These are phyloP conservation scores for Blastomussa wellsi DNA, from an alignment of 92 coral and sea anemone genomes.

Conservation along the genomic window DNA sequence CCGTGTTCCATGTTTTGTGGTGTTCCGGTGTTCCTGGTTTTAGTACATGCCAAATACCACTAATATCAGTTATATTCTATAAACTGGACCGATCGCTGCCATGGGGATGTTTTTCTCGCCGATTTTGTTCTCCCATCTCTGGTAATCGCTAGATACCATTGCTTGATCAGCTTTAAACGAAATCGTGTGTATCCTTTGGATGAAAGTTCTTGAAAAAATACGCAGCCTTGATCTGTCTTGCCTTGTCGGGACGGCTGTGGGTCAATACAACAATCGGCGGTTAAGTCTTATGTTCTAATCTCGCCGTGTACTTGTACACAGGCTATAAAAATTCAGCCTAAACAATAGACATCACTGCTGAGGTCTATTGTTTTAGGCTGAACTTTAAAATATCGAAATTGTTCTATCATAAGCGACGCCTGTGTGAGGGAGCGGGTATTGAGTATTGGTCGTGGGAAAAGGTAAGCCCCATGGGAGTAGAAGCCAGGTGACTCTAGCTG, in stretches of 20 bases:
- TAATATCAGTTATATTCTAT: slow-evolving; percentile 27
- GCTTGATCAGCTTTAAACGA: slow-evolving; percentile 19
- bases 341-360: no score
- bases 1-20: no score
- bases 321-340: no score
- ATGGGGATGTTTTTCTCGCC: slow-evolving; percentile 42
- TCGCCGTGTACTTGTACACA: no score
- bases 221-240: slow-evolving; percentile 33
- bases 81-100: slow-evolving; percentile 61
- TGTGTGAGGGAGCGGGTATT: neutral
- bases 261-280: slow-evolving; percentile 10
- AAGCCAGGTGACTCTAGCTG: neutral
- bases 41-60: neutral
- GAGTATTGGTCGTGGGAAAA: slow-evolving; percentile 20
- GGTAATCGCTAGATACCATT: slow-evolving; percentile 58
- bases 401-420: neutral
- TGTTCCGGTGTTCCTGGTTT: no score
- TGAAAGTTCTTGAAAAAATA: slow-evolving; percentile 40
- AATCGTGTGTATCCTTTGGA: slow-evolving; percentile 59
- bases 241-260: slow-evolving; percentile 41
- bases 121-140: slow-evolving; percentile 57
- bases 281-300: neutral
- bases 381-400: no score
- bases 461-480: neutral
- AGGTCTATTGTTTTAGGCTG: no score